phyloP scores from a whole-genome alignment of 2,113 vertebrate genomes.

The Muntiacus muntjak region DNA sequence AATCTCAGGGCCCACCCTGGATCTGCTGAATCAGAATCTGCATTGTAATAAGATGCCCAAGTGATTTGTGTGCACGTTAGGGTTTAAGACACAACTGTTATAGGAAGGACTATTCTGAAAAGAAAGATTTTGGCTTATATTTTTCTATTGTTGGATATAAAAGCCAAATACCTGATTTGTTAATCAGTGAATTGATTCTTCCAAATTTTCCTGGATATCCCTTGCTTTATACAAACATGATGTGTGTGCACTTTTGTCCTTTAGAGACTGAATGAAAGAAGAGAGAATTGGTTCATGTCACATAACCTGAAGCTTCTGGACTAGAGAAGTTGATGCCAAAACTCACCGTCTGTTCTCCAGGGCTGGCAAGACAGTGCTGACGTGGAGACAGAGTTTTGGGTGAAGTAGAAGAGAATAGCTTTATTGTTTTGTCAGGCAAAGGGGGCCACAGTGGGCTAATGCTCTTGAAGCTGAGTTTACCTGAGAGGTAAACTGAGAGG shows the following conservation, averaged over 20 bases:
- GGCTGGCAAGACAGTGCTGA: neutral
- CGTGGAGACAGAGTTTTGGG: rapidly evolving
- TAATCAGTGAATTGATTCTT: neutral
- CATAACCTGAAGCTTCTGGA: neutral
- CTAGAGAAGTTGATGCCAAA: neutral
- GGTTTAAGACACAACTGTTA: neutral
- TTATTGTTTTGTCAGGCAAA: neutral
- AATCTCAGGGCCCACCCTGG: neutral
- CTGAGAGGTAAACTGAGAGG: neutral
- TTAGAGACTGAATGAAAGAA: neutral
- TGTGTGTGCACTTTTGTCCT: neutral
- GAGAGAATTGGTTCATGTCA: neutral
- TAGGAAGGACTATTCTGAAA: neutral
- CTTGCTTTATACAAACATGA: neutral
- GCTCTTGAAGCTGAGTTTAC: neutral
- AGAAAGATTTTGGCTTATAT: neutral
- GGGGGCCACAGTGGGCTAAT: neutral
- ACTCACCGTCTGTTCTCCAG: neutral
- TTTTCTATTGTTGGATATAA: neutral
- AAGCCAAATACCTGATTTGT: neutral
- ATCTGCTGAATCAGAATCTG: neutral
- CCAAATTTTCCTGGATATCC: neutral
- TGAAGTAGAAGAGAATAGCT: neutral
- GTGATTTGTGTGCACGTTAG: neutral
- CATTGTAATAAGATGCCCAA: neutral